phyloP scores from a whole-genome alignment of 1,140 invertebrate species.

The Drosophila pruinosa region DNA sequence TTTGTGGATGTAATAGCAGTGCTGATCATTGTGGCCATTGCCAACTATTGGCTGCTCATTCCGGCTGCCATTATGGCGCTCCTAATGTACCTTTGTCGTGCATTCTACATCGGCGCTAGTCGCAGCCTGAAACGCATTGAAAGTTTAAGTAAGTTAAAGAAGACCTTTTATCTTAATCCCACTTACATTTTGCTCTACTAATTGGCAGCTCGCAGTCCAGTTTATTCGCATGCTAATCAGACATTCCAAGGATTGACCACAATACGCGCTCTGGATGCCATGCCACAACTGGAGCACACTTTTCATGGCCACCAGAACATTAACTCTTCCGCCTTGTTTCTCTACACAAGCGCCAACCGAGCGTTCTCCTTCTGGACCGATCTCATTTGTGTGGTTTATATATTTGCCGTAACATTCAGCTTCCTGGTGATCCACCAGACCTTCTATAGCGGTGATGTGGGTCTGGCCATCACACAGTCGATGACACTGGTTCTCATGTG shows the following conservation, averaged over 20 bases:
- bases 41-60: slow-evolving; percentile 92
- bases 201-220: slow-evolving; percentile 88
- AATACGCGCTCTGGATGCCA: slow-evolving; percentile 89
- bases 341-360: slow-evolving; percentile 87
- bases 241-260: slow-evolving; percentile 91
- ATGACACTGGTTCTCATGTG: slow-evolving; percentile 93
- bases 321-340: slow-evolving; percentile 87
- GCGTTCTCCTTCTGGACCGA: slow-evolving; percentile 86
- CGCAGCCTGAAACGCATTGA: slow-evolving; percentile 92
- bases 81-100: slow-evolving; percentile 87
- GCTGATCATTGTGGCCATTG: slow-evolving; percentile 88
- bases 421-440: slow-evolving; percentile 77
- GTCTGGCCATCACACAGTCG: slow-evolving; percentile 91
- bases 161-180: not conserved
- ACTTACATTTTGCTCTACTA: slow-evolving; percentile 34
- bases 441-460: slow-evolving; percentile 87
- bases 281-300: slow-evolving; percentile 88
- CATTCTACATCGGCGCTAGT: slow-evolving; percentile 90
- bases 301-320: slow-evolving; percentile 89
- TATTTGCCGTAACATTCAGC: slow-evolving; percentile 83
- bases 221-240: slow-evolving; percentile 92
- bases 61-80: slow-evolving; percentile 87
- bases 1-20: slow-evolving; percentile 87
- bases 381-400: slow-evolving; percentile 89
- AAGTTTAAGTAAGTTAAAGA: slow-evolving; percentile 86